Evolutionary conservation across 1,140 invertebrate genomes (phyloP).

Genomic region (Cryptotermes secundus): DNA sequence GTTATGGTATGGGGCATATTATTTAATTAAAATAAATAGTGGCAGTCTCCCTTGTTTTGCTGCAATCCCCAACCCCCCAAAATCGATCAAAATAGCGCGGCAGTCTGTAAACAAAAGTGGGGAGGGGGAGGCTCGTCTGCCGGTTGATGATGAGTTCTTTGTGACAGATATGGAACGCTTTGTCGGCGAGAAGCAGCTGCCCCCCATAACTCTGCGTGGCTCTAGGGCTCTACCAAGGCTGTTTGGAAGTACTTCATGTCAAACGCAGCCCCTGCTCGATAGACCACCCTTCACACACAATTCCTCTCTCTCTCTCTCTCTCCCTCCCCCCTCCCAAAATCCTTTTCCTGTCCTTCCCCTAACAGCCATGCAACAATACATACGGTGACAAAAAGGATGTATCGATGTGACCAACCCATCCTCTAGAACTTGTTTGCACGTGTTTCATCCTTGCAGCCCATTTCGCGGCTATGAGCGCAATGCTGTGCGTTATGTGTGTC

Average conservation of each 20-base stretch:
- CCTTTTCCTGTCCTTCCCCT: background rate
- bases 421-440: too few species aligned
- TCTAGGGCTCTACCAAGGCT: background rate
- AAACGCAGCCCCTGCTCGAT: constrained; percentile 16
- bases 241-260: background rate
- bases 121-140: background rate
- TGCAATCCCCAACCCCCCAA: background rate
- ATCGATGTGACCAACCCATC: constrained; percentile 1
- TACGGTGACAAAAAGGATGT: background rate
- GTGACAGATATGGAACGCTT: constrained; percentile 2
- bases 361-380: background rate
- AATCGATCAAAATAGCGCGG: background rate
- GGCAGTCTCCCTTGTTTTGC: background rate
- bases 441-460: too few species aligned
- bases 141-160: background rate
- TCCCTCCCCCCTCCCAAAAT: background rate
- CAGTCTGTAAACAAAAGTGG: background rate
- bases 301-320: background rate
- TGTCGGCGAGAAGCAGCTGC: background rate
- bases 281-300: constrained; percentile 1
- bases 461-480: too few species aligned
- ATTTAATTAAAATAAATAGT: constrained; percentile 21
- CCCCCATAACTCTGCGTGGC: background rate
- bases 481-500: too few species aligned
- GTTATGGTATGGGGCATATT: background rate